Evolutionary conservation across 2,888 invertebrate species (phyloP).

Genomic region (Brachynemurus nebulosus): DNA sequence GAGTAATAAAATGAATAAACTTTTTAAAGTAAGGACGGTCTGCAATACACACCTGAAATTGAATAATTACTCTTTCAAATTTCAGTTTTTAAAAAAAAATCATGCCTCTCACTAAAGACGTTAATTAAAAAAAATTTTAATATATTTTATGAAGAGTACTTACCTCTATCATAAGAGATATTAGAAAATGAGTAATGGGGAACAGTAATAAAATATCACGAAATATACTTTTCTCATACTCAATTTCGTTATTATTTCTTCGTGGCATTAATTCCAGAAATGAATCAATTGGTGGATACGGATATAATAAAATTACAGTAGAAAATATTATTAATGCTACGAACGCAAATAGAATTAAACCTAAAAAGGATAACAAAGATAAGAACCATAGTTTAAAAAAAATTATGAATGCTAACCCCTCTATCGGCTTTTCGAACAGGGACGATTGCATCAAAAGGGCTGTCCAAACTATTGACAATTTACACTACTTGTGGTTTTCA

Average conservation of each 20-base stretch:
- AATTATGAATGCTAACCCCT: neutral
- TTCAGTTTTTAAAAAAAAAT: too few relatives aligned
- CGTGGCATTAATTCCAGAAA: slow-evolving; percentile 41
- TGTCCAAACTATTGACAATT: too few relatives aligned
- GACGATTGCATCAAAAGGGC: too few relatives aligned
- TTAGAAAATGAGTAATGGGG: slow-evolving; percentile 41
- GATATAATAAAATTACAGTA: slow-evolving; percentile 41
- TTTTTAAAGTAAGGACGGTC: slow-evolving; percentile 26
- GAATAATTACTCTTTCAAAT: too few relatives aligned
- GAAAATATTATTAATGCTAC: slow-evolving; percentile 41
- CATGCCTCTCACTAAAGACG: too few relatives aligned
- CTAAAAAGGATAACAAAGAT: slow-evolving; percentile 29
- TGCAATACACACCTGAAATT: slow-evolving; percentile 23
- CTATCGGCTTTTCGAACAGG: neutral
- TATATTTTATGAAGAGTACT: slow-evolving; percentile 19
- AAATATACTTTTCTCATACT: slow-evolving; percentile 33
- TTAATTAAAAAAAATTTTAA: too few relatives aligned
- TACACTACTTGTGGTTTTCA: too few relatives aligned
- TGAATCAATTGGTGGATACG: slow-evolving; percentile 36
- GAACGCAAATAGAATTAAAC: slow-evolving; percentile 43
- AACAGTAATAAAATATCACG: slow-evolving; percentile 41
- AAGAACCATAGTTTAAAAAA: slow-evolving; percentile 11
- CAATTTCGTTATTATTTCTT: slow-evolving; percentile 27
- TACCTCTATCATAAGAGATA: slow-evolving; percentile 49
- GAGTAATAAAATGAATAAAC: slow-evolving; percentile 23